Conservation (phyloP, 2,888 invertebrate species). For the Xylota segnis region DNA sequence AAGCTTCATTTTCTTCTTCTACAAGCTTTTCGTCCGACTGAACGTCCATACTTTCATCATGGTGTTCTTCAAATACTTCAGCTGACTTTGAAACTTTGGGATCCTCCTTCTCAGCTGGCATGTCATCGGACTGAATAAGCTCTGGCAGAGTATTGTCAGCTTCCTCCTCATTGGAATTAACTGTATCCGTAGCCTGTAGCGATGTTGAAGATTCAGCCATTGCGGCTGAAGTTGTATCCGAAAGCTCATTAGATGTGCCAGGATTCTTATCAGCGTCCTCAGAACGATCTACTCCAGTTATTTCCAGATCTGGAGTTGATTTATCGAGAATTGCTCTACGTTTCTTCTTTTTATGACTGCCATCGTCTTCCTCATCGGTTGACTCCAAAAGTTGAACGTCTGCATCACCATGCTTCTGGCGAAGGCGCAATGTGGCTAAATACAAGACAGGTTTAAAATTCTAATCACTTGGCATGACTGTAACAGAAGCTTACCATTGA, state of each 20-base stretch:
- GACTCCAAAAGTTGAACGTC: constrained; percentile 80
- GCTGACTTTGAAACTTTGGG: background rate
- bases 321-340: constrained; percentile 48
- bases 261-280: background rate
- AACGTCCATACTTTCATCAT: background rate
- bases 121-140: too few relatives aligned
- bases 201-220: background rate
- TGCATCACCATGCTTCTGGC: constrained; percentile 79
- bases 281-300: constrained; percentile 37
- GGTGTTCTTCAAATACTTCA: background rate
- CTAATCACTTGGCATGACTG: background rate
- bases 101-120: background rate
- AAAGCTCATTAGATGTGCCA: background rate
- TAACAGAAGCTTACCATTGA: constrained; percentile 81
- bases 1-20: background rate
- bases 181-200: background rate
- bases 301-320: constrained; percentile 49
- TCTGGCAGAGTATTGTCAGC: too few relatives aligned
- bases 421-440: constrained; percentile 81
- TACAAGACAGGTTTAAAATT: background rate
- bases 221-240: background rate
- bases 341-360: too few relatives aligned
- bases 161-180: background rate
- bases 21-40: background rate
- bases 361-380: constrained; percentile 81